Conservation (phyloP, 2,888 invertebrate genomes). For the Aphrophora alni region DNA sequence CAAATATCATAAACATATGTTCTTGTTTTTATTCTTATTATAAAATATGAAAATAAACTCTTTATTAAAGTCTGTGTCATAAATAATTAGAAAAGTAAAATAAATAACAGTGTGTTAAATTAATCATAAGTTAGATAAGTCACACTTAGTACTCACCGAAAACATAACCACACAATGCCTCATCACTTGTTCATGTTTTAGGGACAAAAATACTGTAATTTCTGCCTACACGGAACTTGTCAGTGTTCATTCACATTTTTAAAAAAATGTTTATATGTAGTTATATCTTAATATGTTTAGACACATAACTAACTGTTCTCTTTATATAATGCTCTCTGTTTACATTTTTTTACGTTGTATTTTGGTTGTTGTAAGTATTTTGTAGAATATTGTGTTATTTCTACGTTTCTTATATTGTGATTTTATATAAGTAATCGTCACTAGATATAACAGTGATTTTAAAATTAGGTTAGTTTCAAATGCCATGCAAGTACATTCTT, state of each 20-base stretch:
- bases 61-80: no score
- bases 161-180: constrained; percentile 3
- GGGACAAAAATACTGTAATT: neutral
- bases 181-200: neutral
- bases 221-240: neutral
- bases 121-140: no score
- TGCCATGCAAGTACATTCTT: neutral
- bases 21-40: no score
- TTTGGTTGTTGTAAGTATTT: neutral
- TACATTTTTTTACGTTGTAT: neutral
- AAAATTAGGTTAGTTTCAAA: neutral
- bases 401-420: neutral
- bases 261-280: neutral
- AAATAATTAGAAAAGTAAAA: no score
- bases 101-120: no score
- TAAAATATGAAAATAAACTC: no score
- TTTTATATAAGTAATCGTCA: neutral
- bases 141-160: no score
- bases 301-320: neutral
- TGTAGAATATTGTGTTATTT: neutral
- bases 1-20: no score
- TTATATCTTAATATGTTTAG: no score
- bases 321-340: neutral
- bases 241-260: neutral
- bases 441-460: neutral